A percentile compares a stretch with the other conserved stretches of the same genome.
These are phyloP conservation scores for Acestrorhynchus altus DNA, from an alignment of 2,797 vertebrate species.

Conservation along the genomic window DNA sequence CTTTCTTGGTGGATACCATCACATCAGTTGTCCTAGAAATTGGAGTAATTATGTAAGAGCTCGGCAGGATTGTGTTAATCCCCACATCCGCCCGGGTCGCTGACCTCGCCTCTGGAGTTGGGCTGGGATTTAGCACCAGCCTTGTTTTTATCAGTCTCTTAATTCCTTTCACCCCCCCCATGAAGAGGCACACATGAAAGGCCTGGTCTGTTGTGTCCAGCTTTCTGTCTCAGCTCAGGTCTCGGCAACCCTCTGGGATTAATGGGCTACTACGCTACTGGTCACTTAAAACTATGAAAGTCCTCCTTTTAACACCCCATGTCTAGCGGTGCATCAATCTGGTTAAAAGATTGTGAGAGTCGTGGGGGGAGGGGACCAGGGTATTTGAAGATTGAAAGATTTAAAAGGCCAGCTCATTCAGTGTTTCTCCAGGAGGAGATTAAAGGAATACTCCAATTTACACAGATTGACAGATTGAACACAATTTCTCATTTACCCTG, in stretches of 20 bases:
- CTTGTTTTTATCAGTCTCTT: conserved; percentile 17
- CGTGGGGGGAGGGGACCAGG: not conserved
- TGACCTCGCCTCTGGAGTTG: conserved; percentile 37
- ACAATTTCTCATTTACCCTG: not conserved
- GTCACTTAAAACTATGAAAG: conserved; percentile 24
- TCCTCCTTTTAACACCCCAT: not conserved
- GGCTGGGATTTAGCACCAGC: conserved; percentile 29
- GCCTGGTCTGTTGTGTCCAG: conserved; percentile 12
- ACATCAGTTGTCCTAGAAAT: conserved; percentile 43
- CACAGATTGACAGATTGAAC: conserved; percentile 13
- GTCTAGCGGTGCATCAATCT: conserved; percentile 16
- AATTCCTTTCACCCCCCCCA: conserved; percentile 20
- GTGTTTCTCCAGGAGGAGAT: not conserved
- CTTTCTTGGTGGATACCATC: conserved; percentile 35
- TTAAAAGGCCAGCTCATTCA: not conserved
- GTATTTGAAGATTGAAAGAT: conserved; percentile 4
- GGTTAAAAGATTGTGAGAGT: conserved; percentile 13
- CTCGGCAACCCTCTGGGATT: conserved; percentile 23
- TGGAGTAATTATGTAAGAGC: conserved; percentile 50
- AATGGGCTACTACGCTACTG: not conserved
- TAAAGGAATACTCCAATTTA: conserved; percentile 19
- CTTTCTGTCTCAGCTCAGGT: conserved; percentile 22
- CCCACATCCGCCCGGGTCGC: conserved; percentile 39
- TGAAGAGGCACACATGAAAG: conserved; percentile 40
- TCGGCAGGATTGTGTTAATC: conserved; percentile 51